Percentiles rank a stretch among this genome's conserved stretches.
phyloP scores from a whole-genome alignment of 2,888 invertebrate species.

The Harpagoxenus sublaevis region DNA sequence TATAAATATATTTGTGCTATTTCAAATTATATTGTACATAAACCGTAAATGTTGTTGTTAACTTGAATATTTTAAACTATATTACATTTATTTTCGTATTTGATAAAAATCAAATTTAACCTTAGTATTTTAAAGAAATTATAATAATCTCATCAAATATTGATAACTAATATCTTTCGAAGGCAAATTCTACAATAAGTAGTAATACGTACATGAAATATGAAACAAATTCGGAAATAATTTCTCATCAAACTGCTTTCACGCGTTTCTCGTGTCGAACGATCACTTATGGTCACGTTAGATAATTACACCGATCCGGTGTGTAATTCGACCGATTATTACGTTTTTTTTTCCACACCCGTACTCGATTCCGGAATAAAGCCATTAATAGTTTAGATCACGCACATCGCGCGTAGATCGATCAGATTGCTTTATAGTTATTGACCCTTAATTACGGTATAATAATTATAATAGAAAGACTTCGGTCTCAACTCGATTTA shows the following conservation, averaged over 20 bases:
- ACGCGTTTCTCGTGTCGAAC: not conserved
- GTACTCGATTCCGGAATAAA: conserved; percentile 54
- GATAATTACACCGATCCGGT: conserved; percentile 50
- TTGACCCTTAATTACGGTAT: conserved; percentile 62
- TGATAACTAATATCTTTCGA: not conserved
- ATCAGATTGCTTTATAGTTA: conserved; percentile 57
- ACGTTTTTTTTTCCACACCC: conserved; percentile 48
- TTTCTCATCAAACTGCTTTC: not conserved
- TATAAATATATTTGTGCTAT: not conserved
- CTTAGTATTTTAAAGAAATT: not conserved
- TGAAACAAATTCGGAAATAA: not conserved
- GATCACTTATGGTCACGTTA: conserved; percentile 43
- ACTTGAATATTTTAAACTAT: not conserved
- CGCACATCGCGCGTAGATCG: conserved; percentile 34
- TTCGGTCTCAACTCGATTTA: conserved; percentile 43
- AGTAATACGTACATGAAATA: not conserved
- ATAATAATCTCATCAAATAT: not conserved
- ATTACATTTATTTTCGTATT: not conserved
- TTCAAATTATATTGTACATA: not conserved
- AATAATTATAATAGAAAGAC: conserved; percentile 60
- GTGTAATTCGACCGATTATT: conserved; percentile 51
- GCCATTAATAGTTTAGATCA: conserved; percentile 64
- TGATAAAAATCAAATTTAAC: not conserved
- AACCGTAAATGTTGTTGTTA: not conserved
- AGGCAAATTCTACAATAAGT: not conserved